phyloP scores from a whole-genome alignment of 2,797 vertebrate species.

The Leontopithecus rosalia region DNA sequence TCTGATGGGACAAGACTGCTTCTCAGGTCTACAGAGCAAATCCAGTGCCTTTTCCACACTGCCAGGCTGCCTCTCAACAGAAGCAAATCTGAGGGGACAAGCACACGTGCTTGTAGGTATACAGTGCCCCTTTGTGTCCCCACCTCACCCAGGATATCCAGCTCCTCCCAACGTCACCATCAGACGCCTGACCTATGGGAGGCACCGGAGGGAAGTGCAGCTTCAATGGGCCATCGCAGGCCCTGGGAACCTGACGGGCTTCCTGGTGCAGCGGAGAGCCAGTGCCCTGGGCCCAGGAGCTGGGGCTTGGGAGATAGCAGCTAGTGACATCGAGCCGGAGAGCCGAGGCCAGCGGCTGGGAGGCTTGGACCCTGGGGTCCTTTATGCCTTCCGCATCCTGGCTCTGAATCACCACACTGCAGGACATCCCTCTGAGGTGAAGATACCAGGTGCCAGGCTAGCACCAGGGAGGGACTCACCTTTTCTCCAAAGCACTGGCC shows the following conservation, averaged over 20 bases:
- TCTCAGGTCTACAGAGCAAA: neutral
- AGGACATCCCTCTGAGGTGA: conserved; percentile 91
- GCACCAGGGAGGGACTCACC: accelerated
- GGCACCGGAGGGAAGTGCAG: conserved; percentile 89
- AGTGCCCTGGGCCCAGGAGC: conserved; percentile 66
- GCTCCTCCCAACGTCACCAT: conserved; percentile 93
- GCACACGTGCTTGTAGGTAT: accelerated
- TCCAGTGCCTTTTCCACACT: neutral
- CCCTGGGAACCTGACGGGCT: conserved; percentile 88
- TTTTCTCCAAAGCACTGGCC: neutral
- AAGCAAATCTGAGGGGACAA: accelerated
- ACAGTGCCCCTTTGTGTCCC: too few species aligned
- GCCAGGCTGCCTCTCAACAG: neutral
- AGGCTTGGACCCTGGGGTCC: conserved; percentile 87
- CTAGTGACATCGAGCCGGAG: conserved; percentile 86
- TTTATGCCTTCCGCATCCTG: conserved; percentile 90
- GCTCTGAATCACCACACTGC: conserved; percentile 91
- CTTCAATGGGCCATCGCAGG: conserved; percentile 88
- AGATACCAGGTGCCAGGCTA: conserved; percentile 91
- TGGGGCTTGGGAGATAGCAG: conserved; percentile 87
- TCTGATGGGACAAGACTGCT: neutral
- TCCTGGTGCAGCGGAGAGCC: conserved; percentile 88
- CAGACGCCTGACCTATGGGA: conserved; percentile 88
- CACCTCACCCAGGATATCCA: conserved; percentile 86
- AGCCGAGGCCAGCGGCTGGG: conserved; percentile 85